Conservation (phyloP, 1,140 invertebrate species). For the Scylla paramamosain region DNA sequence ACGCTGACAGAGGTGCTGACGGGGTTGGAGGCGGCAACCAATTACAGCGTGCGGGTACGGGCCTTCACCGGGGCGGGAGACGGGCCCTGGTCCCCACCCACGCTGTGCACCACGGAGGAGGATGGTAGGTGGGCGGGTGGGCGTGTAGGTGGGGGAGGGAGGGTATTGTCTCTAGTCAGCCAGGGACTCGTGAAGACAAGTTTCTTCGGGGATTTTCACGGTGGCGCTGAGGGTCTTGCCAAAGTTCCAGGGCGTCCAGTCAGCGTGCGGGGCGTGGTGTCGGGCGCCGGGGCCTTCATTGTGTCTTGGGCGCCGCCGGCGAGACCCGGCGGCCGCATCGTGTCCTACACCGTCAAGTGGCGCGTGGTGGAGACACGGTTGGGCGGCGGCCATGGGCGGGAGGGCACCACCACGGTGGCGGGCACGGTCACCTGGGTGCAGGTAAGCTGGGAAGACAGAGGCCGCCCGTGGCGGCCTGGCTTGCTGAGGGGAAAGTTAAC, state of each 20-base stretch:
- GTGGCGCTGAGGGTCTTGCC: not conserved
- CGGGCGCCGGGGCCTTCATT: constrained; percentile 80
- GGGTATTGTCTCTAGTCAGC: not conserved
- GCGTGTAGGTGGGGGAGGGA: not conserved
- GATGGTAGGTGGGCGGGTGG: constrained; percentile 80
- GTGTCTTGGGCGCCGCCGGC: constrained; percentile 82
- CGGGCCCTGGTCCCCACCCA: constrained; percentile 81
- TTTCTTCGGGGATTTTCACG: not conserved
- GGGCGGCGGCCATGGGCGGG: constrained; percentile 63
- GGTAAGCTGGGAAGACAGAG: constrained; percentile 35
- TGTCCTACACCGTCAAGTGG: constrained; percentile 84
- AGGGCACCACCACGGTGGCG: constrained; percentile 70
- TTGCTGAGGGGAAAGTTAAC: too few species aligned
- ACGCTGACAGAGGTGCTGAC: constrained; percentile 79
- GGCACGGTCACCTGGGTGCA: constrained; percentile 74
- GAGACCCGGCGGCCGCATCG: constrained; percentile 81
- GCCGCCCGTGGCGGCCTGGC: too few species aligned
- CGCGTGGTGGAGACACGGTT: constrained; percentile 83
- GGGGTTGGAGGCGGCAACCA: constrained; percentile 82
- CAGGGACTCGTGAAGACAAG: not conserved
- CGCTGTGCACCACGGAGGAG: constrained; percentile 81
- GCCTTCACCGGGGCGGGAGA: constrained; percentile 83
- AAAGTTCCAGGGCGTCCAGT: constrained; percentile 81
- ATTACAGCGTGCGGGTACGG: constrained; percentile 82
- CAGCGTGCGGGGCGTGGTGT: constrained; percentile 81